These are phyloP conservation scores for Misgurnus anguillicaudatus DNA, from an alignment of 2,113 vertebrate species.

Conservation along the genomic window DNA sequence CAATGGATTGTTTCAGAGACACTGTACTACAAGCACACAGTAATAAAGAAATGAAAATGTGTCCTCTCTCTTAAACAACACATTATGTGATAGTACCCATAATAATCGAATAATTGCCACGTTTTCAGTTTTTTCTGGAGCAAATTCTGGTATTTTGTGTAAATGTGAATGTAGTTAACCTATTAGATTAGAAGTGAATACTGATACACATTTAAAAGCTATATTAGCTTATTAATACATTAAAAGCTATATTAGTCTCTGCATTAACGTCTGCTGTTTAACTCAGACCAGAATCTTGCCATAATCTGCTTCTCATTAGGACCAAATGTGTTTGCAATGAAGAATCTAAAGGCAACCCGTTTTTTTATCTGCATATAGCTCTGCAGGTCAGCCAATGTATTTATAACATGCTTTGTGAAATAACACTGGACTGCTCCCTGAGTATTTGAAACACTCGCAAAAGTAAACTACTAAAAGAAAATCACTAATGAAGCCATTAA, in stretches of 20 bases:
- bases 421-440: conserved; percentile 21
- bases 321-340: conserved; percentile 47
- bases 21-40: background rate
- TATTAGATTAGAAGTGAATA: background rate
- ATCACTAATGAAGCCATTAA: conserved; percentile 37
- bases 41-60: background rate
- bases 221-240: no score
- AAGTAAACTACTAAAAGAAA: conserved; percentile 37
- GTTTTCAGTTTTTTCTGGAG: background rate
- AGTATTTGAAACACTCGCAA: conserved; percentile 11
- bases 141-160: background rate
- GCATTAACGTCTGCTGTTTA: conserved; percentile 30
- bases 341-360: conserved; percentile 27
- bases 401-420: conserved; percentile 44
- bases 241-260: background rate
- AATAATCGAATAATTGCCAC: no score
- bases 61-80: background rate
- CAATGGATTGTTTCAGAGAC: conserved; percentile 24
- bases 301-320: conserved; percentile 48
- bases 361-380: conserved; percentile 37
- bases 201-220: background rate
- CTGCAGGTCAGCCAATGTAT: conserved; percentile 39
- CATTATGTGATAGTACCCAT: background rate
- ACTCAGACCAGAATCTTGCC: conserved; percentile 42
- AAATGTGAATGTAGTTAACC: background rate